Evolutionary conservation across 2,113 vertebrate species (phyloP).

Genomic region (Lasiurus cinereus): DNA sequence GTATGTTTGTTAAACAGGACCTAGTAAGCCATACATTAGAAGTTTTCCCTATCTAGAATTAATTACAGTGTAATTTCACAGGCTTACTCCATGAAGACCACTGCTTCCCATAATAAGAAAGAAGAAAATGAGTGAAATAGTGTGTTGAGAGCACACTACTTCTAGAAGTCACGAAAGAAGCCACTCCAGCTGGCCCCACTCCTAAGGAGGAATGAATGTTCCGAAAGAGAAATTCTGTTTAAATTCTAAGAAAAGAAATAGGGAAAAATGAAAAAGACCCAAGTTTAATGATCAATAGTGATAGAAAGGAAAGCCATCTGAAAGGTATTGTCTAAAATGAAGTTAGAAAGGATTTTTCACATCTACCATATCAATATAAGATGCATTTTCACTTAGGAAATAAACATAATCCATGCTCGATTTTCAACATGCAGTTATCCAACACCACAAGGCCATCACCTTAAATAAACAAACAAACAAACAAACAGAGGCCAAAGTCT

Average conservation of each 20-base stretch:
- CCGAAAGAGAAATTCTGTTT: conserved; percentile 31
- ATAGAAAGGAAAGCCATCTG: conserved; percentile 43
- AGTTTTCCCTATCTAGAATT: conserved; percentile 52
- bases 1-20: not conserved
- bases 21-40: not conserved
- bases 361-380: not conserved
- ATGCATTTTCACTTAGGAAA: conserved; percentile 48
- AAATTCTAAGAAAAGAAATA: conserved; percentile 61
- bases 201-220: not conserved
- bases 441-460: conserved; percentile 48
- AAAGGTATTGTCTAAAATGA: conserved; percentile 1
- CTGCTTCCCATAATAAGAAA: not conserved
- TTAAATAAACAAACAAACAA: conserved; percentile 49
- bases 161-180: not conserved
- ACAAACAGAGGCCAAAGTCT: conserved; percentile 76
- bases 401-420: conserved; percentile 23
- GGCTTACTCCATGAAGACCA: conserved; percentile 30
- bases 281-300: conserved; percentile 17
- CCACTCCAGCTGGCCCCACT: not conserved
- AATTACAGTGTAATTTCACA: conserved; percentile 39
- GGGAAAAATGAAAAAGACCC: not conserved
- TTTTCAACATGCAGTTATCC: conserved; percentile 42
- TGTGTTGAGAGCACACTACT: not conserved
- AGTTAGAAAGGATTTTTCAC: conserved; percentile 52
- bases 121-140: not conserved